A percentile compares a stretch with the other conserved stretches of the same genome.
Evolutionary conservation across 2,113 vertebrate genomes (phyloP).

Genomic region (Motacilla tschutschensis): DNA sequence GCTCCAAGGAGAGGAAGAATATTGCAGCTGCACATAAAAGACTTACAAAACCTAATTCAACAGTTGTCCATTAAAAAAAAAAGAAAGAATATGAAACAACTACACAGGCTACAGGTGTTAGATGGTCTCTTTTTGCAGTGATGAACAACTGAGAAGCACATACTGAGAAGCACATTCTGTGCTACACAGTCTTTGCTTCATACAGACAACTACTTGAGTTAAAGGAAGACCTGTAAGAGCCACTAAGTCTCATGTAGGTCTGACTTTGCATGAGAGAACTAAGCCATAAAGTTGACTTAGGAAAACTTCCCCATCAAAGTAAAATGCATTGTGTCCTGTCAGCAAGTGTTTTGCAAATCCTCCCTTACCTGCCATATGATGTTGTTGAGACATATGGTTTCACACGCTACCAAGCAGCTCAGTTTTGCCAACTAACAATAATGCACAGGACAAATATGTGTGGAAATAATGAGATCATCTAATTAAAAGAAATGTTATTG

Average conservation of each 20-base stretch:
- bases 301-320: conserved; percentile 28
- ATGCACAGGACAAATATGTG: not conserved
- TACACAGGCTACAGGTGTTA: not conserved
- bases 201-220: not conserved
- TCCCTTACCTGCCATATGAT: conserved; percentile 25
- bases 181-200: not conserved
- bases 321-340: conserved; percentile 19
- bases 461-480: conserved; percentile 47
- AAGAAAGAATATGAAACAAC: not conserved
- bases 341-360: conserved; percentile 41
- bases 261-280: not conserved
- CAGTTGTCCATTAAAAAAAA: not conserved
- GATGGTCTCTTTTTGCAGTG: not conserved
- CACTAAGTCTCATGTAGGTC: not conserved
- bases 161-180: not conserved
- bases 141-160: not conserved
- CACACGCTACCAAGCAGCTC: conserved; percentile 34
- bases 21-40: not conserved
- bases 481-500: conserved; percentile 45
- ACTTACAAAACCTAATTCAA: not conserved
- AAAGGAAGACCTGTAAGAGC: not conserved
- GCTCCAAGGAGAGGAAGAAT: not conserved
- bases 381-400: conserved; percentile 52
- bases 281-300: conserved; percentile 2
- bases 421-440: conserved; percentile 33